phyloP scores from a whole-genome alignment of 1,140 invertebrate species.

The Nilaparvata lugens region DNA sequence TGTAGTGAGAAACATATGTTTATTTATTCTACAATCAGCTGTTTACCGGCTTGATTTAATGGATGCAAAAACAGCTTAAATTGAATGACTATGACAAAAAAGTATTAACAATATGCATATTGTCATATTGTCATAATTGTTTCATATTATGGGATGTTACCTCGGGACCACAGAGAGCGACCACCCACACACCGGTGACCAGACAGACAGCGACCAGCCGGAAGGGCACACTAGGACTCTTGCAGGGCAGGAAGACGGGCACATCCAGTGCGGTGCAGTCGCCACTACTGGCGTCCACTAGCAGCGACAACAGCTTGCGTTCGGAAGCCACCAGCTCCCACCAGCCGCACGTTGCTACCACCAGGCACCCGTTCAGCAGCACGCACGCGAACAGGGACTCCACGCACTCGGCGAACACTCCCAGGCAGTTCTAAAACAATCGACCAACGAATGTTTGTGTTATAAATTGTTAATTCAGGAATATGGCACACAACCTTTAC shows the following conservation, averaged over 20 bases:
- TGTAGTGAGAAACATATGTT: no score
- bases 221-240: slow-evolving; percentile 76
- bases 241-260: slow-evolving; percentile 70
- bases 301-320: slow-evolving; percentile 57
- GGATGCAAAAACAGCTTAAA: no score
- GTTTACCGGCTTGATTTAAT: no score
- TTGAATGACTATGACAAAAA: no score
- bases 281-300: slow-evolving; percentile 48
- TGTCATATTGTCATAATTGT: no score
- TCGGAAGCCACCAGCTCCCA: slow-evolving; percentile 61
- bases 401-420: slow-evolving; percentile 62
- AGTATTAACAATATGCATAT: no score
- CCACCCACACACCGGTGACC: slow-evolving; percentile 59
- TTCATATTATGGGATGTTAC: no score
- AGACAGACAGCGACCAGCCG: slow-evolving; percentile 65
- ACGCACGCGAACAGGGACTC: slow-evolving; percentile 71
- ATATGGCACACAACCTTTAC: background rate
- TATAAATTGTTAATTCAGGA: background rate
- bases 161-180: slow-evolving; percentile 69
- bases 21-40: no score
- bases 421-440: slow-evolving; percentile 55
- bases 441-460: slow-evolving; percentile 11
- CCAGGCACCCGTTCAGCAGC: slow-evolving; percentile 60
- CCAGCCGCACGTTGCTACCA: slow-evolving; percentile 70
- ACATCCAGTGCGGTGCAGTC: slow-evolving; percentile 59